Conservation (phyloP, 2,113 vertebrate genomes). For the Sinocyclocheilus maitianheensis region DNA sequence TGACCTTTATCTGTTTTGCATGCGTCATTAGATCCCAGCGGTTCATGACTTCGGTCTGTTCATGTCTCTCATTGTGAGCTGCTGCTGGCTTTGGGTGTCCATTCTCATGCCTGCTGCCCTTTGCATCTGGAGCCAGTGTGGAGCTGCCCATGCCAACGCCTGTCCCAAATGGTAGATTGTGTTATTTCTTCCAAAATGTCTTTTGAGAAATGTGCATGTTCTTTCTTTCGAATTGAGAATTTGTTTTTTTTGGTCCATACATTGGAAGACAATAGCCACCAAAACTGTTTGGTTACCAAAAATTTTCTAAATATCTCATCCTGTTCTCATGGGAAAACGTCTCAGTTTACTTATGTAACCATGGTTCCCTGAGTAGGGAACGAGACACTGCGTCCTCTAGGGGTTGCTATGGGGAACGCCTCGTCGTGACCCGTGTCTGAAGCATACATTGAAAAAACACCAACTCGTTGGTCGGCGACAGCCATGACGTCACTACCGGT, state of each 20-base stretch:
- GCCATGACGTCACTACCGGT: too few species aligned
- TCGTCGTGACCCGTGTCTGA: too few species aligned
- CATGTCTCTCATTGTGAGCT: slow-evolving; percentile 98
- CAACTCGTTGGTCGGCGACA: too few species aligned
- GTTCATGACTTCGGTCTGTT: slow-evolving; percentile 98
- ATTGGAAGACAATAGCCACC: background rate
- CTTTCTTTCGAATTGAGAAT: background rate
- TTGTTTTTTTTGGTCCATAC: background rate
- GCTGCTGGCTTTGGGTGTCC: slow-evolving; percentile 96
- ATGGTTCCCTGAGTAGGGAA: too few species aligned
- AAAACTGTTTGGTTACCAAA: background rate
- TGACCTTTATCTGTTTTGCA: slow-evolving; percentile 49
- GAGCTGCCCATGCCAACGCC: slow-evolving; percentile 77
- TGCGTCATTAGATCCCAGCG: slow-evolving; percentile 85
- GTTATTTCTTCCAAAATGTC: background rate
- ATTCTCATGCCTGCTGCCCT: slow-evolving; percentile 93
- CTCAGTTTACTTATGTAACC: too few species aligned
- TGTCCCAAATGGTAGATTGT: slow-evolving; percentile 82
- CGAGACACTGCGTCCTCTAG: too few species aligned
- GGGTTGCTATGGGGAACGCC: too few species aligned
- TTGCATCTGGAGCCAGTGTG: slow-evolving; percentile 87
- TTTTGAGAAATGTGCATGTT: background rate
- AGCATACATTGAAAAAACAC: too few species aligned
- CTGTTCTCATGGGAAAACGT: too few species aligned
- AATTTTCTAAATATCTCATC: background rate